Conservation (phyloP, 2,888 invertebrate species). For the Eustalomyia histrio region DNA sequence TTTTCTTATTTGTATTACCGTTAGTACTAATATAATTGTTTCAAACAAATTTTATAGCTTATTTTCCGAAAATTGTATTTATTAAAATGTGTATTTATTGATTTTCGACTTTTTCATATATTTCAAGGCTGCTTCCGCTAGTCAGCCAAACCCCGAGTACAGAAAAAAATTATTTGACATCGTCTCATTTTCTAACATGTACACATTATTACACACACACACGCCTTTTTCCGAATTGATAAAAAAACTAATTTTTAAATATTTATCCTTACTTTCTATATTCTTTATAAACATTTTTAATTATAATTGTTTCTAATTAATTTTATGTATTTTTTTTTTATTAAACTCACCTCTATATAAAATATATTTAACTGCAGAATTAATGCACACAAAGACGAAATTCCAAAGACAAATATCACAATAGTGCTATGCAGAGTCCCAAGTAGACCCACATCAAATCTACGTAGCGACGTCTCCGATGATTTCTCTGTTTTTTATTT, state of each 20-base stretch:
- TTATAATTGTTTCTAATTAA: not conserved
- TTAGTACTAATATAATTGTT: not conserved
- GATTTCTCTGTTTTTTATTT: too few species aligned
- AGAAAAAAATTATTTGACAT: conserved; percentile 40
- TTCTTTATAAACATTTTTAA: not conserved
- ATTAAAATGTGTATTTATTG: conserved; percentile 58
- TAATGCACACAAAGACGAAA: conserved; percentile 68
- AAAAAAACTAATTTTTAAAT: not conserved
- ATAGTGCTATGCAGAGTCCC: too few species aligned
- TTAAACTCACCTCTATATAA: conserved; percentile 66
- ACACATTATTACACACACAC: conserved; percentile 17
- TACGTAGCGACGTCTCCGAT: too few species aligned
- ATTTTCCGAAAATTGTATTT: not conserved
- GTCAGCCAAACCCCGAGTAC: conserved; percentile 54
- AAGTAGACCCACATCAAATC: too few species aligned
- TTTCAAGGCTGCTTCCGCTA: conserved; percentile 66
- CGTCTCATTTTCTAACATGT: conserved; percentile 43
- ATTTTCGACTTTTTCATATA: conserved; percentile 47
- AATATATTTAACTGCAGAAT: conserved; percentile 68
- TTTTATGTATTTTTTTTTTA: conserved; percentile 21
- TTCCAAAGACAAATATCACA: conserved; percentile 67
- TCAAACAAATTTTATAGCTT: not conserved
- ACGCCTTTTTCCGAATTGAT: conserved; percentile 18
- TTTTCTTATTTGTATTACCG: conserved; percentile 9
- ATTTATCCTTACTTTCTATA: conserved; percentile 2